A percentile compares a stretch with the other conserved stretches of the same genome.
These are phyloP conservation scores for Chloroceryle amazona DNA, from an alignment of 2,797 vertebrate species.

Conservation along the genomic window DNA sequence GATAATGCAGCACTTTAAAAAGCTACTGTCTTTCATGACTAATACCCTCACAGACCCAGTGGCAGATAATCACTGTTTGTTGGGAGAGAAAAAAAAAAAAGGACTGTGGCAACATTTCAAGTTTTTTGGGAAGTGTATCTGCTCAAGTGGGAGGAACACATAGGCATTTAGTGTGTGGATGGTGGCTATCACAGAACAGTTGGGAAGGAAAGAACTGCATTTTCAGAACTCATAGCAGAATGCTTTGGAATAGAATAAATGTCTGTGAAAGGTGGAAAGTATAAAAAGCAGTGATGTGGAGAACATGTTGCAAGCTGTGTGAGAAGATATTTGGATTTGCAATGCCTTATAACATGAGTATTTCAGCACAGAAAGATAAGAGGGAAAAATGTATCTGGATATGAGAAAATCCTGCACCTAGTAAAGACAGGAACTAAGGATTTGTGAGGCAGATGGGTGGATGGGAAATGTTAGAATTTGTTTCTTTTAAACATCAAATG, in stretches of 20 bases:
- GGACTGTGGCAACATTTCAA: not conserved
- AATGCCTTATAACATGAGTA: not conserved
- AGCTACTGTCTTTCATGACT: slow-evolving; percentile 28
- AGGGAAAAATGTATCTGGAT: not conserved
- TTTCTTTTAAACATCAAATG: not conserved
- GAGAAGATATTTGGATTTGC: not conserved
- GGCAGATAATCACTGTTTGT: slow-evolving; percentile 7
- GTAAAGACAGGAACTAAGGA: not conserved
- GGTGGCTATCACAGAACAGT: not conserved
- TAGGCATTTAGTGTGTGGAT: not conserved
- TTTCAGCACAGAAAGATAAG: not conserved
- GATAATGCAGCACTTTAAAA: slow-evolving; percentile 12
- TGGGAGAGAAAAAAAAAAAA: not conserved
- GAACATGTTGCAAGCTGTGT: not conserved
- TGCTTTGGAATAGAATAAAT: not conserved
- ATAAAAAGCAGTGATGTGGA: slow-evolving; percentile 15
- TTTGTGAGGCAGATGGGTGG: not conserved
- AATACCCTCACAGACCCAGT: not conserved
- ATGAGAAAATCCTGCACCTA: not conserved
- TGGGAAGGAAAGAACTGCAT: not conserved
- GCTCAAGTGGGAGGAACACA: not conserved
- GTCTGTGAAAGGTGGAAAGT: not conserved
- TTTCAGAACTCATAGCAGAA: slow-evolving; percentile 16
- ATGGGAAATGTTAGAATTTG: not conserved
- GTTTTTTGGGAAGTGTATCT: slow-evolving; percentile 2